phyloP scores from a whole-genome alignment of 2,888 invertebrate genomes.

The Ectobius pallidus region DNA sequence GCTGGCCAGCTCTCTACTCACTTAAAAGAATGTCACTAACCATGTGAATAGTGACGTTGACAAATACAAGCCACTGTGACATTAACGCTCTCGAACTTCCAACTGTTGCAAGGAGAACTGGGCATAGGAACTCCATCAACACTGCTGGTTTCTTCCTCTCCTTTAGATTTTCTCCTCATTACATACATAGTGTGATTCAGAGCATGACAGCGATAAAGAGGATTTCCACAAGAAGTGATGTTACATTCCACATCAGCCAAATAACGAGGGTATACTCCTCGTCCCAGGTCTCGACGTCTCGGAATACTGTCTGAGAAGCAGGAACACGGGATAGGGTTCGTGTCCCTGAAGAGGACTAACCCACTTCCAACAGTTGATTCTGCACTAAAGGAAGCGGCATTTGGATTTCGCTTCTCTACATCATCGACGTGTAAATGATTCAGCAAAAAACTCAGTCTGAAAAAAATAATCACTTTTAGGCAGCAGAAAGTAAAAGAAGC shows the following conservation, averaged over 20 bases:
- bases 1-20: too few species aligned
- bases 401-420: not conserved
- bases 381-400: not conserved
- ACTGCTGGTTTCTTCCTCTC: not conserved
- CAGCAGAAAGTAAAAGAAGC: too few species aligned
- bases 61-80: constrained; percentile 56
- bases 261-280: not conserved
- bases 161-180: not conserved
- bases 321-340: not conserved
- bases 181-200: not conserved
- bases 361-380: not conserved
- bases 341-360: not conserved
- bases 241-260: not conserved
- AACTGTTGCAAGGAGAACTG: constrained; percentile 50
- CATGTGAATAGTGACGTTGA: constrained; percentile 5
- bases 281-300: not conserved
- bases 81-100: constrained; percentile 50
- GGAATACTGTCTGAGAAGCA: not conserved
- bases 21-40: too few species aligned
- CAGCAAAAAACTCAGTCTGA: too few species aligned
- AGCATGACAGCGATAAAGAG: not conserved
- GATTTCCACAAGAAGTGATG: not conserved
- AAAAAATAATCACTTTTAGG: too few species aligned
- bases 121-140: constrained; percentile 46
- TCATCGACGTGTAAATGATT: too few species aligned